Evolutionary conservation across 2,113 vertebrate genomes (phyloP), one percentile per base, ranked within the genome.

Genomic region (Ovis aries): DNA sequence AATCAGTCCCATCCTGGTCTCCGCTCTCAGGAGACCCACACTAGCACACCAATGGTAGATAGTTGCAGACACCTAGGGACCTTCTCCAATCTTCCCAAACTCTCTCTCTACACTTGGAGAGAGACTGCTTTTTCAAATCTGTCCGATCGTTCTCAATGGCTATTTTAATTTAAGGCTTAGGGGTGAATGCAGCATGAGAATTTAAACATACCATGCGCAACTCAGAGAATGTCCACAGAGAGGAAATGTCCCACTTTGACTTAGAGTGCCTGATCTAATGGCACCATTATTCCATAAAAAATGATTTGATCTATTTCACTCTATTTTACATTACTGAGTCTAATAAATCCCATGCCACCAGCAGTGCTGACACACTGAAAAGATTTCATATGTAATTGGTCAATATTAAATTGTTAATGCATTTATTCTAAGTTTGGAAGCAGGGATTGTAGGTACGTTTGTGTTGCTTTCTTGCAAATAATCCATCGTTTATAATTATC

Each of bases 341-440:
- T 96, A 97, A 98, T 98, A 98, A 98, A 97, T 98, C 97, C 88
- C 97, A 91, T 80, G 93, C 77, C 60, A 59, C 96, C 74, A n/a
- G 95, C 77, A 93, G n/a, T n/a, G 59, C 36, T 71, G 14, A 98
- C 89, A 96, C 95, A 93, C 98, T 96, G 98, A 98, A 94, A 96
- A 93, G 98, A 97, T 82, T 97, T 97, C 95, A 91, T 93, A 98
- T 98, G 98, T 97, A 98, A 98, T 97, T 92, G 91, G 97, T 98
- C 96, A 97, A 96, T 98, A 97, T 93, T 94, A 98, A 92, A 96
- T 98, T 89, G 60, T 96, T 97, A 95, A 92, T 95, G 97, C 97
- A 98, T 98, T 95, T 93, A 86, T 98, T 98, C 98, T 91, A 87
- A 89, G 74, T 96, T 98, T 98, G 98, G 98, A 98, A 97, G 95